Evolutionary conservation across 2,113 vertebrate genomes (phyloP), one percentile per base, ranked within the genome.

Genomic region (Dromaius novaehollandiae): DNA sequence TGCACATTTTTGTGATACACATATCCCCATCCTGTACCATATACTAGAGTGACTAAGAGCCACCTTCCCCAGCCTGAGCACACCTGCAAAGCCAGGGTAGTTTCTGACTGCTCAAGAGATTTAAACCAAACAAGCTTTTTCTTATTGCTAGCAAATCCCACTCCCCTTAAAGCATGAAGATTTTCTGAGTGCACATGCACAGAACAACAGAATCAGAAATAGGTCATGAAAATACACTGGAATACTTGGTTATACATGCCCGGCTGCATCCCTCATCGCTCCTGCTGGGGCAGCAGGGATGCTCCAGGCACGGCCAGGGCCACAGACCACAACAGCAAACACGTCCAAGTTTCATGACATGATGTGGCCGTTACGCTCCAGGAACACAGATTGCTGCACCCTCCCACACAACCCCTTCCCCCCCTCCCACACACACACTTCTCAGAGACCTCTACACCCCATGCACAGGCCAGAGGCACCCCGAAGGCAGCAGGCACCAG

Each of bases 161-260:
- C 81, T 83, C 44, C 48, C 86, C 82, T 65, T 78, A 28, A 93
- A 95, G 88, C 82, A 91, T 65, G n/a, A 22, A 86, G 89, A 85
- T 38, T 76, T 89, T 86, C 71, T 12, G 61, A 88, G 83, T 3
- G 0, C 77, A 42, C 81, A 69, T 44, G 7, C 22, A 1, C 76
- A 12, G 87, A 90, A 71, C 82, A 95, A 83, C 88, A 95, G 91
- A 83, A 46, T 1, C 85, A 95, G 94, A 97, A 97, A 83, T 97
- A 97, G 97, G 97, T 97, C 97, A 97, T 0, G 2, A 25, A 94
- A 73, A 90, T 44, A 44, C 18, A 2, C 46, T 64, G 92, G 84
- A 68, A 92, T 81, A 81, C 69, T 55, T 26, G 46, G 93, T 81
- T 94, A 46, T 53, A 9, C 79, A 86, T 95, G 91, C 92, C 83